Evolutionary conservation across 2,888 invertebrate genomes (phyloP).

Genomic region (Drosophila silvestris): DNA sequence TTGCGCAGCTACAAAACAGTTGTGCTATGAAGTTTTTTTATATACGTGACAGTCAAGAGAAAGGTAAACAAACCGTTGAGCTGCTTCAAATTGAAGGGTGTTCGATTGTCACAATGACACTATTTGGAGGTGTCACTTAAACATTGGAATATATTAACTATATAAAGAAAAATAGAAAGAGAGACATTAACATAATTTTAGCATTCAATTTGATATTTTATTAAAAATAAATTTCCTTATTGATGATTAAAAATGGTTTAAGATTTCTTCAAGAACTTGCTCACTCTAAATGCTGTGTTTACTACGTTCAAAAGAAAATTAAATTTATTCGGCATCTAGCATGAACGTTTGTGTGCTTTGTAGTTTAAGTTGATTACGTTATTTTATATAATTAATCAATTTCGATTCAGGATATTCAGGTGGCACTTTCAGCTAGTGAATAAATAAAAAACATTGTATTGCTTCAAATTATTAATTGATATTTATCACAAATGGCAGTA

Average conservation of each 20-base stretch:
- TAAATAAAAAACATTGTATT: not conserved
- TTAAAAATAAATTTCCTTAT: not conserved
- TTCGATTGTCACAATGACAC: slow-evolving; percentile 14
- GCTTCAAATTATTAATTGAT: slow-evolving; percentile 2
- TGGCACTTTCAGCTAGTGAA: not conserved
- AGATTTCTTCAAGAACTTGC: not conserved
- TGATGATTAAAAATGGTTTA: not conserved
- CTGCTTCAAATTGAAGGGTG: not conserved
- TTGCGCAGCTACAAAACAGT: slow-evolving; percentile 25
- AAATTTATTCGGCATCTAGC: not conserved
- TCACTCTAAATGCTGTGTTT: not conserved
- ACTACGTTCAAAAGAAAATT: not conserved
- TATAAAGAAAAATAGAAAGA: not conserved
- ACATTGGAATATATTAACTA: not conserved
- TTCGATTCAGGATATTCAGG: not conserved
- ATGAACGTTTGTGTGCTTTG: no score
- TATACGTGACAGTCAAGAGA: slow-evolving; percentile 52
- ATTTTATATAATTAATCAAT: not conserved
- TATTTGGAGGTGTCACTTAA: not conserved
- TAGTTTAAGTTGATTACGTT: no score
- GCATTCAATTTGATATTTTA: not conserved
- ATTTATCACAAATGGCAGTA: slow-evolving; percentile 44
- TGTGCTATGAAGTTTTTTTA: slow-evolving; percentile 14
- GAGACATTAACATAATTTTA: not conserved
- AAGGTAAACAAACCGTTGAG: not conserved